Base-by-base conservation (phyloP, 2,113 vertebrate species). In the Cavia aperea region DNA sequence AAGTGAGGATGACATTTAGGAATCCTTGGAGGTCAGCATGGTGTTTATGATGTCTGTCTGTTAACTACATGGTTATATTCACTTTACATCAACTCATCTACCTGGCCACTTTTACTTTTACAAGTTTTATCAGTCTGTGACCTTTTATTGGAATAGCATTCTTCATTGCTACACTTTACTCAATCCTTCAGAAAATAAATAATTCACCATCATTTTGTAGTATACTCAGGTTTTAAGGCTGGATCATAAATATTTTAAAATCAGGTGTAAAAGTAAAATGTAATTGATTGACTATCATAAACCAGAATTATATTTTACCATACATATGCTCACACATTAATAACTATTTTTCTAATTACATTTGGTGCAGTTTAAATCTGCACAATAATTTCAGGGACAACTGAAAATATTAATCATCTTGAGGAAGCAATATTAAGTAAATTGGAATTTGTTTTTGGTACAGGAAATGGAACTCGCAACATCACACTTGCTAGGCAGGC, bases 281-380 rank as follows among this genome's bases (percentile, higher is more conserved):
- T 77, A 31, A 56, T 0, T 0, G 36, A 89, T 81, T 88, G 31
- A 70, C 15, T 46, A 62, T 29, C 33, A 58, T 92, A 33, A 29
- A 90, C 72, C 91, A 95, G 33, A 93, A 87, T 81, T 72, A 88
- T 88, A 24, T 65, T 65, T 70, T 54, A 85, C 51, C 94, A 78
- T 75, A 85, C 8, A 88, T 62, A 18, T 66, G 51, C 63, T n/a
- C 29, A 86, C n/a, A 68, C 39, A n/a, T 36, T 78, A 29, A 46
- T 46, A 68, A 26, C 2, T 90, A 29, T 29, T 3, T 82, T 73
- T 79, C 4, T 65, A 11, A 46, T 56, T 62, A 39, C 18, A 49
- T 39, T 89, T 43, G 4, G 23, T 77, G 11, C 9, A 49, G 51
- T 5, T 49, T 12, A 60, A 9, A 2, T 66, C 12, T 8, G 4